Base-by-base conservation (phyloP, 1,140 invertebrate species). In the Heterodera carotae region DNA sequence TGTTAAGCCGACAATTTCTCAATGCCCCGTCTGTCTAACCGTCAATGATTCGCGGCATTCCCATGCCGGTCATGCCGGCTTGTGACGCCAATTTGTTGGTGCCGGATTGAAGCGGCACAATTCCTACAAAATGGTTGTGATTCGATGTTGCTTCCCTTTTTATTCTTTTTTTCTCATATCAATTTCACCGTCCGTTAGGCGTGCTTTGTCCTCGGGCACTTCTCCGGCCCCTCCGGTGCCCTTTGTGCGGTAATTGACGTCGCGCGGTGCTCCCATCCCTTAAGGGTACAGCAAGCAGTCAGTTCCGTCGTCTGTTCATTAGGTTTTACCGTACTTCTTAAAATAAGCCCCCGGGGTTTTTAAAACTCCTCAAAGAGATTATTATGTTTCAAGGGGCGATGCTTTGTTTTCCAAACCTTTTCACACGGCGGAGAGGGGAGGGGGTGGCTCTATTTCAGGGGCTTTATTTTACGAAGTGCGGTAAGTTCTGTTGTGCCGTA, bases 31-130 rank as follows among this genome's bases (percentile, higher is more conserved):
- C 10, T 27, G n/a, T 81, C 78, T 18, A 22, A 85, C 84, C 85
- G 79, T 88, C 86, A 66, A 87, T 85, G 78, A 88, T 88, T 66
- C 85, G 84, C 29, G 86, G 86, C 83, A 85, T 87, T 56, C 85
- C 85, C 34, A 87, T 88, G 53, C 86, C 85, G 59, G 85, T 88
- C 86, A 88, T 88, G 43, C 82, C 82, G 15, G 78, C 80, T 62
- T 87, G 85, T 25, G 80, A 81, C 15, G 85, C 82, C 27, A 87
- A 69, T 78, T 84, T 87, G 82, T 86, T 86, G 39, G 85, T 86
- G 53, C 85, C 85, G 8, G 86, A 87, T 69, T 86, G 85, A 6
- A 86, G 79, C 31, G 86, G 85, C n/a, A 87, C 85, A 76, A 87
- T 87, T 76, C 85, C 69, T 71, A 48, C 33, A 71, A 71, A 69